Evolutionary conservation across 2,888 invertebrate species (phyloP).

Genomic region (Luperina nickerlii): DNA sequence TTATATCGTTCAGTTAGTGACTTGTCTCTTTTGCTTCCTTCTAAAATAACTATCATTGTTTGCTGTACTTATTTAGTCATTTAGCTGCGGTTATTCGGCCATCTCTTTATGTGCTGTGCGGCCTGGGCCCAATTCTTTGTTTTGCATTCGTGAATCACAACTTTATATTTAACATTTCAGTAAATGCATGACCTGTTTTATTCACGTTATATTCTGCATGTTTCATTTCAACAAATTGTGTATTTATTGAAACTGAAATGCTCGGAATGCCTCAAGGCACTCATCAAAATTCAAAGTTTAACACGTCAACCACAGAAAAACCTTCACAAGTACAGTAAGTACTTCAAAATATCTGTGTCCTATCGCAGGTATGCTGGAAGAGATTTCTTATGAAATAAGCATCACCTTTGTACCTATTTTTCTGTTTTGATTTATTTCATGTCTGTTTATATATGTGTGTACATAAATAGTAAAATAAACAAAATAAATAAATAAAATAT

Average conservation of each 20-base stretch:
- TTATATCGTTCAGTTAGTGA: neutral
- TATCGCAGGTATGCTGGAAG: too few relatives aligned
- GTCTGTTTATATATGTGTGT: too few relatives aligned
- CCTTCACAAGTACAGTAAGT: neutral
- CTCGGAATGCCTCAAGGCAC: neutral
- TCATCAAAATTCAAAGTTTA: neutral
- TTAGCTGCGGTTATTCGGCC: conserved; percentile 1
- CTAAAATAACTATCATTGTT: conserved; percentile 2
- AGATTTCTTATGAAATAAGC: too few relatives aligned
- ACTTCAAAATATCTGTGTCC: neutral
- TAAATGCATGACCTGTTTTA: conserved; percentile 31
- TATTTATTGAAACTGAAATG: neutral
- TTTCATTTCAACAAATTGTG: neutral
- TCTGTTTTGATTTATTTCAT: too few relatives aligned
- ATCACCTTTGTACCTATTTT: too few relatives aligned
- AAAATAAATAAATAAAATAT: too few relatives aligned
- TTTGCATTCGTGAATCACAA: conserved; percentile 48
- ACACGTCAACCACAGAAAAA: neutral
- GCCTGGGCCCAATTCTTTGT: conserved; percentile 54
- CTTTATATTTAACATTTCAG: conserved; percentile 56
- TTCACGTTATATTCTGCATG: neutral
- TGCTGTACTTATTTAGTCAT: conserved; percentile 8
- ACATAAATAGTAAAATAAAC: too few relatives aligned
- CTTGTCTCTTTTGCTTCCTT: conserved; percentile 7
- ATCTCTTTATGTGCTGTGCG: conserved; percentile 33